Percentiles rank a stretch among this genome's conserved stretches.
Conservation (phyloP, 2,888 invertebrate species). For the Tribolium freemani region DNA sequence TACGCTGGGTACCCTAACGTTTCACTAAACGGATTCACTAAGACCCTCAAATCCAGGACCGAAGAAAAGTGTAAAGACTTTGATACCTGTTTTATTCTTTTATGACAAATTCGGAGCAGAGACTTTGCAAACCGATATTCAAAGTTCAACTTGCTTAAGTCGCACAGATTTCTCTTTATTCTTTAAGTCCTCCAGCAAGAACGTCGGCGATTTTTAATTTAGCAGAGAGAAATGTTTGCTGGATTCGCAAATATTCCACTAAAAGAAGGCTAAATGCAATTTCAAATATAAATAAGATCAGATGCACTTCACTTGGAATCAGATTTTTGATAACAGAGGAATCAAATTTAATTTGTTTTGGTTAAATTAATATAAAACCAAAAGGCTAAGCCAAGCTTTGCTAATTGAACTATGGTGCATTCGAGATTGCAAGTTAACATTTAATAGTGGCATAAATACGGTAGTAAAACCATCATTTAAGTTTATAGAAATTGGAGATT, state of each 20-base stretch:
- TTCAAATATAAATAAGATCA: not conserved
- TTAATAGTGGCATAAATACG: conserved; percentile 18
- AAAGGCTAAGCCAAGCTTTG: too few relatives aligned
- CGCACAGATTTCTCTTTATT: conserved; percentile 19
- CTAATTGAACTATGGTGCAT: too few relatives aligned
- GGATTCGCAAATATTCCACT: conserved; percentile 13
- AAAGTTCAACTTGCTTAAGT: conserved; percentile 40
- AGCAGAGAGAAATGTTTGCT: conserved; percentile 15
- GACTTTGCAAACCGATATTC: conserved; percentile 39
- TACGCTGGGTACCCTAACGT: not conserved
- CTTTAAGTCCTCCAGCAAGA: conserved; percentile 3
- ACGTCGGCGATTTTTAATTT: conserved; percentile 34
- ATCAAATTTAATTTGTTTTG: too few relatives aligned
- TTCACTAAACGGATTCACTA: conserved; percentile 32
- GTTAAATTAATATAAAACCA: too few relatives aligned
- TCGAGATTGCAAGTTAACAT: conserved; percentile 11
- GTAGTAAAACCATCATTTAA: conserved; percentile 7
- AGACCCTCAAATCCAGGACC: conserved; percentile 35
- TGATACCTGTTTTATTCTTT: conserved; percentile 43
- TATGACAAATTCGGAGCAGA: conserved; percentile 40
- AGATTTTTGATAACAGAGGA: not conserved
- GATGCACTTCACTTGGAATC: not conserved
- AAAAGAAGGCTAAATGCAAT: not conserved
- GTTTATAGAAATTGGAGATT: conserved; percentile 10
- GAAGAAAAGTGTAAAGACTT: conserved; percentile 40